Base-by-base conservation (phyloP, 2,888 invertebrate genomes). In the Polietes domitor region DNA sequence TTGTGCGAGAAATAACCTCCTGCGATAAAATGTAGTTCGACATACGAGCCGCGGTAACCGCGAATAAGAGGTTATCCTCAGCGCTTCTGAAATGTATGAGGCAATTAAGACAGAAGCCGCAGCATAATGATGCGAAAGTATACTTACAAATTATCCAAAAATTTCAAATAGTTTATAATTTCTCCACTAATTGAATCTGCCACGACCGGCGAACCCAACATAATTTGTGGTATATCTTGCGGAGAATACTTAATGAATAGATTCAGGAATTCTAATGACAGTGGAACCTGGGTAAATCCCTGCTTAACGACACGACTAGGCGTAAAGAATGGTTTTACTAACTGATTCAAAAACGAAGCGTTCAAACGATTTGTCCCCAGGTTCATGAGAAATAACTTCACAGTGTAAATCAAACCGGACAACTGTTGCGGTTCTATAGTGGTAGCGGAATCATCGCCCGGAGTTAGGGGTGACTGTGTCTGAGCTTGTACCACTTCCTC, bases 11-110 rank as follows among this genome's bases (percentile, higher is more conserved):
- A 9, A 92, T 86, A 15, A 88, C 86, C 53, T 90, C 89, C 82
- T 89, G 89, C 4, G 91, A 89, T 41, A 92, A 87, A 68, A 90
- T 81, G 84, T 91, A 91, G 68, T 91, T 92, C 0, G 91, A 92
- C 88, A 91, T 90, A 41, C 91, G 91, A 80, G 90, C 90, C 4
- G 91, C 91, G 1, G 90, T 90, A 15, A 92, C 90, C 41, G 91
- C 91, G 19, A 91, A 86, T 19, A 91, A 71, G 0, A 91, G 87
- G 53, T 87, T 88, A 81, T 91, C 91, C 43, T 92, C 91, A 6
- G 90, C 87, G 80, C 85, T 87, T 77, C 89, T 89, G n/a, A 43
- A 75, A 26, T 28, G n/a, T 55, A 41, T 50, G 2, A 53, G 6
- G 15, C 2, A 47, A 47, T 55, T 24, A 53, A 32, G 7, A 32